Evolutionary conservation across 1,140 invertebrate genomes (phyloP).

Genomic region (Sitophilus oryzae): DNA sequence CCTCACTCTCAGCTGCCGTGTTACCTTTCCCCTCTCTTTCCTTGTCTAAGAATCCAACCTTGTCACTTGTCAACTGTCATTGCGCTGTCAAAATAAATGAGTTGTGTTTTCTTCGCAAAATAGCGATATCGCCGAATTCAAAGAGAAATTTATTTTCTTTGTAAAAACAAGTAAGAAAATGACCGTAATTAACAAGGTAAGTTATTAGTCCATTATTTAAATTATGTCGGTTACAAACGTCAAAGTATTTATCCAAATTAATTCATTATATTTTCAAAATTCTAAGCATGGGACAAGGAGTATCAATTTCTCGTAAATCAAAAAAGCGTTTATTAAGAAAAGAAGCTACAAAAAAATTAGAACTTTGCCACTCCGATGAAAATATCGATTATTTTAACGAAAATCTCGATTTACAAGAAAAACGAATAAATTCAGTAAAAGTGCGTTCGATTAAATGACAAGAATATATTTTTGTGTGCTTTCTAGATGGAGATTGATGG

Average conservation of each 20-base stretch:
- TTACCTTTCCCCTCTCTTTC: too few relatives aligned
- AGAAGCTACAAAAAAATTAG: not conserved
- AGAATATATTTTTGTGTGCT: conserved; percentile 9
- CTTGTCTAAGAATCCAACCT: too few relatives aligned
- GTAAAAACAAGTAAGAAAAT: conserved; percentile 22
- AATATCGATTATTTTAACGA: conserved; percentile 13
- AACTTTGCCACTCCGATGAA: not conserved
- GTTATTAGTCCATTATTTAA: too few relatives aligned
- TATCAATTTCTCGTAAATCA: conserved; percentile 22
- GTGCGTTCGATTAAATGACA: not conserved
- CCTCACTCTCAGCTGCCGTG: too few relatives aligned
- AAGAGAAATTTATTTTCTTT: not conserved
- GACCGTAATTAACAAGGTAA: conserved; percentile 40
- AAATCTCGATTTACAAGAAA: conserved; percentile 9
- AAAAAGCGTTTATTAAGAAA: conserved; percentile 10
- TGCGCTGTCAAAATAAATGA: conserved; percentile 28
- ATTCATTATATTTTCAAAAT: conserved; percentile 8
- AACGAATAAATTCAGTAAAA: conserved; percentile 1
- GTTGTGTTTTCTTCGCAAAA: conserved; percentile 14
- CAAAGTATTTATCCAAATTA: too few relatives aligned
- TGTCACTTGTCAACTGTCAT: conserved; percentile 1
- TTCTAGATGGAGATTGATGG: conserved; percentile 84
- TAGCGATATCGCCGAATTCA: not conserved
- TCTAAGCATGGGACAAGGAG: conserved; percentile 28
- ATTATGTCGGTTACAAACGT: too few relatives aligned